Base-by-base conservation (phyloP, 2,797 vertebrate genomes). In the Pachyuromys duprasi region DNA sequence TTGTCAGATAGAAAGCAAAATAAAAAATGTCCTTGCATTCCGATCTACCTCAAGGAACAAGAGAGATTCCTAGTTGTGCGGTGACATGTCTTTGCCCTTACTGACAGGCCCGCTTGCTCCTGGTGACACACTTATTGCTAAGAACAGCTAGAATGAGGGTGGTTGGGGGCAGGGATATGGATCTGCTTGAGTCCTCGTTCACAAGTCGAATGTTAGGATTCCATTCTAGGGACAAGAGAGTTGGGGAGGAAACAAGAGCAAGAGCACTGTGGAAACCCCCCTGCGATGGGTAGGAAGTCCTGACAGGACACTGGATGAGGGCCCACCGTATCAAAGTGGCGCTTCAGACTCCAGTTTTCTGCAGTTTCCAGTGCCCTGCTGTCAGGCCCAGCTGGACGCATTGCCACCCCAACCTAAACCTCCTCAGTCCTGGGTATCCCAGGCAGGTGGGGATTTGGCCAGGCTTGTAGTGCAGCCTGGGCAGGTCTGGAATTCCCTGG, bases 301-400 rank as follows among this genome's bases (percentile, higher is more conserved):
- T 3, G 57, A 13, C 2, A 24, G 42, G 17, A 31, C 26, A 5
- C 20, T 0, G 0, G 6, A 2, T 18, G 55, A 2, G 1, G 2
- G 15, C 7, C 0, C n/a, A 7, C n/a, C 26, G 17, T 15, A 31
- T 36, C 12, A 5, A 8, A 0, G 8, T 33, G 67, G n/a, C 31
- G 14, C 0, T 2, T 2, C 14, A 69, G 93, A 74, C 1, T 7
- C 15, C 2, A 3, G 3, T 28, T 74, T 70, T 24, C 87, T 18
- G 12, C 55, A 15, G 36, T 11, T 55, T 33, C 39, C 62, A 8
- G 9, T 0, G 17, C 3, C 60, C 4, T 14, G 42, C 31, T 33
- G 57, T 8, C 60, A 20, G 36, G 39, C 22, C 11, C 3, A 8
- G 12, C 4, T 57, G 15, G 17, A 39, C 62, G 67, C 76, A 65